Evolutionary conservation across 1,140 invertebrate species (phyloP).

Genomic region (Ostrea edulis): DNA sequence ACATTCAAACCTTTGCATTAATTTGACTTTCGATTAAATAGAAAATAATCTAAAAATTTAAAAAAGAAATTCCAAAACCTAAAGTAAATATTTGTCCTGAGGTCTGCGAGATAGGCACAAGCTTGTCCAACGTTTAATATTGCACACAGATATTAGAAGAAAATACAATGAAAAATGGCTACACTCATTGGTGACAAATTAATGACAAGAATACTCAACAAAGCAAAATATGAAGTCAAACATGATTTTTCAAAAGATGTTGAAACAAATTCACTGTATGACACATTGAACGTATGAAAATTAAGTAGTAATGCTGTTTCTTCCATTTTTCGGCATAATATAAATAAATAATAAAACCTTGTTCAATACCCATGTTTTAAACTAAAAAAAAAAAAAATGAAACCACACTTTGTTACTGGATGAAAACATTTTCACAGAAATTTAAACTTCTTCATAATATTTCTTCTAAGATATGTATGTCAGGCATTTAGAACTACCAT

Average conservation of each 20-base stretch:
- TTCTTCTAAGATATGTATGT: slow-evolving; percentile 9
- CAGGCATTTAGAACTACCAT: neutral
- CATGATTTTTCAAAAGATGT: slow-evolving; percentile 32
- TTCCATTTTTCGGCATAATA: neutral
- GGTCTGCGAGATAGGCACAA: slow-evolving; percentile 33
- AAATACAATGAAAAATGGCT: slow-evolving; percentile 39
- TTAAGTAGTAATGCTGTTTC: slow-evolving; percentile 20
- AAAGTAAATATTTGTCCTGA: neutral
- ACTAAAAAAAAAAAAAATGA: neutral
- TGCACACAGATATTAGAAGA: slow-evolving; percentile 38
- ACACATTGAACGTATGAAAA: neutral
- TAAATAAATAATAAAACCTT: neutral
- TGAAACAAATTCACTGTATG: slow-evolving; percentile 27
- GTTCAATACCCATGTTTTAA: neutral
- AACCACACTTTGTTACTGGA: neutral
- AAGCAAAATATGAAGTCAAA: slow-evolving; percentile 30
- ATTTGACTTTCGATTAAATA: neutral
- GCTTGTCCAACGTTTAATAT: slow-evolving; percentile 38
- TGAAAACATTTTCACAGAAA: neutral
- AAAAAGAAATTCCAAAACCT: neutral
- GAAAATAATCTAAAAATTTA: neutral
- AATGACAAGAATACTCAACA: slow-evolving; percentile 30
- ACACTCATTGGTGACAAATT: slow-evolving; percentile 31
- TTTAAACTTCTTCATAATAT: slow-evolving; percentile 11
- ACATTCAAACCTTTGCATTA: neutral